phyloP scores from a whole-genome alignment of 2,888 invertebrate species.

The Colostygia pectinataria region DNA sequence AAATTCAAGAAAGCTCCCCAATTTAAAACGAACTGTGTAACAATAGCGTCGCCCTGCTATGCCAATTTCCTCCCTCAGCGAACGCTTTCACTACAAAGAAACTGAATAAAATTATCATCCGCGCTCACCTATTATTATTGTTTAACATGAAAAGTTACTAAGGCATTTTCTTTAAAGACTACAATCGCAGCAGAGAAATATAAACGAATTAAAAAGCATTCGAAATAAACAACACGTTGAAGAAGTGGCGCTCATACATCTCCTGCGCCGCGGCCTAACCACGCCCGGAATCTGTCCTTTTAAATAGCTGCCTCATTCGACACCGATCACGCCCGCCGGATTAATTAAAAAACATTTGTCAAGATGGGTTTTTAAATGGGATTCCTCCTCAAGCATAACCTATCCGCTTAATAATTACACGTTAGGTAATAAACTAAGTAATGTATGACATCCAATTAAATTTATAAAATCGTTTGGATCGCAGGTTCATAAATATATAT shows the following conservation, averaged over 20 bases:
- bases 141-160: slow-evolving; percentile 54
- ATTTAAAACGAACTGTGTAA: slow-evolving; percentile 80
- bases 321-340: slow-evolving; percentile 66
- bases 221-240: slow-evolving; percentile 49
- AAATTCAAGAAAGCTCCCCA: slow-evolving; percentile 81
- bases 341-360: slow-evolving; percentile 76
- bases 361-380: slow-evolving; percentile 63
- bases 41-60: slow-evolving; percentile 73
- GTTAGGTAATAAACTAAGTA: slow-evolving; percentile 61
- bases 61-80: slow-evolving; percentile 77
- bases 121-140: slow-evolving; percentile 58
- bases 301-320: slow-evolving; percentile 62
- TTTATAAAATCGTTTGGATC: slow-evolving; percentile 56
- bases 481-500: slow-evolving; percentile 55
- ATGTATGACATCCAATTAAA: slow-evolving; percentile 66
- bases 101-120: slow-evolving; percentile 74
- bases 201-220: slow-evolving; percentile 39
- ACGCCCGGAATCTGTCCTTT: slow-evolving; percentile 69
- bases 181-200: slow-evolving; percentile 38
- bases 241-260: slow-evolving; percentile 57
- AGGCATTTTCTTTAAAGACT: slow-evolving; percentile 43
- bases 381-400: slow-evolving; percentile 55
- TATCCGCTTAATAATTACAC: slow-evolving; percentile 59
- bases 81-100: slow-evolving; percentile 69
- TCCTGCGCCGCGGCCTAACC: slow-evolving; percentile 50